Conservation (phyloP, 1,140 invertebrate genomes). For the Caerostris darwini region DNA sequence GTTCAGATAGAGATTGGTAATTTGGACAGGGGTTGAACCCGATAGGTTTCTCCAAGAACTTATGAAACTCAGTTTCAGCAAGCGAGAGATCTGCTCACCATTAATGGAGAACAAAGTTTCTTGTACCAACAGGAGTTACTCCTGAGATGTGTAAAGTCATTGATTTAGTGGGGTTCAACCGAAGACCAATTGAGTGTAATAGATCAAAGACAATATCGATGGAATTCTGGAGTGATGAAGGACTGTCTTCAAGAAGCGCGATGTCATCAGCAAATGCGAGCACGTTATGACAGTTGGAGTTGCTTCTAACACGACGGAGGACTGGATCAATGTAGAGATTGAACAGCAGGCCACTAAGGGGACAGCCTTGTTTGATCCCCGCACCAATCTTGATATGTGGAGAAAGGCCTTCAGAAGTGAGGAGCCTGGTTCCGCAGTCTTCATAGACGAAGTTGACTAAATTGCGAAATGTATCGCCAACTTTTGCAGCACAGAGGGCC, state of each 20-base stretch:
- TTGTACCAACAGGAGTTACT: neutral
- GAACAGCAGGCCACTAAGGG: neutral
- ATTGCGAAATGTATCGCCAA: too few relatives aligned
- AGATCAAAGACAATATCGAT: accelerated
- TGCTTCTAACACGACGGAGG: too few relatives aligned
- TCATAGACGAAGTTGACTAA: too few relatives aligned
- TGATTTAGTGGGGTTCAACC: neutral
- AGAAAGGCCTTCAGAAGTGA: too few relatives aligned
- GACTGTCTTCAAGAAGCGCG: neutral
- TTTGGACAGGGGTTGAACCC: neutral
- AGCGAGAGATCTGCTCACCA: accelerated
- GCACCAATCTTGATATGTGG: accelerated
- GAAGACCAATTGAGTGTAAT: too few relatives aligned
- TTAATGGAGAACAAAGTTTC: neutral
- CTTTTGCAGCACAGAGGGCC: too few relatives aligned
- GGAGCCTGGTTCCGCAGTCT: too few relatives aligned
- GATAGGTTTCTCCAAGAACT: neutral
- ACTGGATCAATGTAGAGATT: neutral
- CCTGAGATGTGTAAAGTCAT: neutral
- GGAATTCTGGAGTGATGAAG: neutral
- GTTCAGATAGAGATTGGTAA: accelerated
- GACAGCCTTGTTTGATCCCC: neutral
- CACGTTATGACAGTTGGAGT: neutral
- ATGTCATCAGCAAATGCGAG: neutral
- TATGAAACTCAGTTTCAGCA: neutral